Base-by-base conservation (phyloP, 2,888 invertebrate species). In the Galerucella calmariensis region DNA sequence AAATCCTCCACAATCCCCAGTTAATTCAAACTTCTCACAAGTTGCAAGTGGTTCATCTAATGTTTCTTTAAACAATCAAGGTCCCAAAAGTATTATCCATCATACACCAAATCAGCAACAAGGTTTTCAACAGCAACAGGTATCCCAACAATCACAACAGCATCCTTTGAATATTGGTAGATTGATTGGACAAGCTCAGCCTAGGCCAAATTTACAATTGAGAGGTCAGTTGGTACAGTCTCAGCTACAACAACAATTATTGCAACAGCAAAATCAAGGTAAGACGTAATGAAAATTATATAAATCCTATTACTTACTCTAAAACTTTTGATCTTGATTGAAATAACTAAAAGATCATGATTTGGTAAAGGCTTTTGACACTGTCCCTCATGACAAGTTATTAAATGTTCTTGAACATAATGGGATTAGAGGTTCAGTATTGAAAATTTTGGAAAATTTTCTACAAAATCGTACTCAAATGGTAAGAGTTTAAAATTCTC, bases 41-140 rank as follows among this genome's bases (percentile, higher is more conserved):
- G 59, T 76, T 24, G 79, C 79, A 10, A 79, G 79, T 20, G 20
- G 20, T 51, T 79, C 80, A 59, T 76, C 79, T 8, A 65, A 76
- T 73, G 73, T 74, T 74, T 67, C 77, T n/a, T 58, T 76, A 41
- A 65, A 68, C n/a, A 82, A 73, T 62, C 84, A 82, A 67, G 80
- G 85, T 20, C 86, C 86, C 9, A 82, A 85, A 63, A 85, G 84
- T 77, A 82, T 87, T 56, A 88, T 88, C 6, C 88, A 88, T 75
- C 85, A 88, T 77, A 81, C 85, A 6, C 84, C 85, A 5, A 88
- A 82, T 59, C 88, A 82, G 77, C 85, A 79, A 76, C 81, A 84
- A 76, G 86, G 83, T 59, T 86, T 85, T 20, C 72, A 72, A 44
- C 72, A 73, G 46, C 35, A 12, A 61, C 61, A 63, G 12, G 16